Conservation (phyloP, 2,888 invertebrate species). For the Orchesella flavescens region DNA sequence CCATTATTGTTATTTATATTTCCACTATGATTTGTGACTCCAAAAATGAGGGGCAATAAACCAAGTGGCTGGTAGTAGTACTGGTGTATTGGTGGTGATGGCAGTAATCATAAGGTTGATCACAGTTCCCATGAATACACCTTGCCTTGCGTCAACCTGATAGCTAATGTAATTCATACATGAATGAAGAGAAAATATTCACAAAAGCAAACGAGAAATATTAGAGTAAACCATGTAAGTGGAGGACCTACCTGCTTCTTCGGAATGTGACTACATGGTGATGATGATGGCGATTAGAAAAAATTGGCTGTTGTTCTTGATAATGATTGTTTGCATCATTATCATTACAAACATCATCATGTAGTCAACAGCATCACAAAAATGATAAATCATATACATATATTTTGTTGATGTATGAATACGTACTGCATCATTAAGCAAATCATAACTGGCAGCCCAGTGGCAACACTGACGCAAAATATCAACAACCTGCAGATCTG, state of each 20-base stretch:
- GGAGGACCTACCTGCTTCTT: conserved; percentile 50
- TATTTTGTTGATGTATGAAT: conserved; percentile 8
- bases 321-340: conserved; percentile 47
- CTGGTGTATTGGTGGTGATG: not conserved
- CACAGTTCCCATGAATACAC: not conserved
- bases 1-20: conserved; percentile 14
- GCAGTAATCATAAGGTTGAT: conserved; percentile 2
- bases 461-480: not conserved
- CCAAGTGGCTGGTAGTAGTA: not conserved
- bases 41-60: conserved; percentile 3
- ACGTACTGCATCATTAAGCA: conserved; percentile 13
- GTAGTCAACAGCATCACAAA: not conserved
- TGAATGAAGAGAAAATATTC: conserved; percentile 2
- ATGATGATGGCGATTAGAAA: conserved; percentile 40
- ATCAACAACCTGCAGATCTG: too few relatives aligned
- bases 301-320: conserved; percentile 32
- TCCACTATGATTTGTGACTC: conserved; percentile 13
- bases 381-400: conserved; percentile 31
- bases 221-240: conserved; percentile 14
- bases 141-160: not conserved
- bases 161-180: not conserved
- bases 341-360: conserved; percentile 44
- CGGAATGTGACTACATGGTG: conserved; percentile 46
- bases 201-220: conserved; percentile 13
- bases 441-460: conserved; percentile 25